phyloP scores from a whole-genome alignment of 1,140 invertebrate genomes.

The Calephelis virginiensis region DNA sequence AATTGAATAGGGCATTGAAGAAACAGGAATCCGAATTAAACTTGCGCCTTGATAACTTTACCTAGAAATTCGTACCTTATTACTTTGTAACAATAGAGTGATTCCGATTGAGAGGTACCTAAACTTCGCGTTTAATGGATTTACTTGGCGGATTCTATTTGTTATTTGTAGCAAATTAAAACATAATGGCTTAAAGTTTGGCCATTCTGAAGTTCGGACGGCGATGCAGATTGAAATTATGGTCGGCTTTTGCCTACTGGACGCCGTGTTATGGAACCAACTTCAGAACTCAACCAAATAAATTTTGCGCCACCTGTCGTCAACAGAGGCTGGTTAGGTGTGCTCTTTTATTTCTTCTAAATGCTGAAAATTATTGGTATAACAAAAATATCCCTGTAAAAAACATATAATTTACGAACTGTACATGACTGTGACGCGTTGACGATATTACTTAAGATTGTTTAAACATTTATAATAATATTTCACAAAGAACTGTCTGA shows the following conservation, averaged over 20 bases:
- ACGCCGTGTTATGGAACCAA: conserved; percentile 9
- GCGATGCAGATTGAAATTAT: conserved; percentile 60
- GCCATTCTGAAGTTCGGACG: conserved; percentile 45
- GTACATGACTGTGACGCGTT: no score
- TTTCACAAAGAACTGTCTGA: no score
- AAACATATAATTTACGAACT: no score
- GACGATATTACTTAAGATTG: no score
- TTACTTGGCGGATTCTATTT: conserved; percentile 48
- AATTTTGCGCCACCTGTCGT: conserved; percentile 10
- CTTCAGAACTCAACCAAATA: conserved; percentile 9
- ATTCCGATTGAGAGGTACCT: conserved; percentile 17
- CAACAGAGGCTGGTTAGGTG: conserved; percentile 2
- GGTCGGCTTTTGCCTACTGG: conserved; percentile 12
- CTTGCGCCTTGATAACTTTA: conserved; percentile 11
- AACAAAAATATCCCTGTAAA: no score
- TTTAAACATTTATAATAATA: no score
- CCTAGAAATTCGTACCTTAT: conserved; percentile 17
- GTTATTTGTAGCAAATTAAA: conserved; percentile 50
- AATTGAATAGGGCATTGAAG: conserved; percentile 18
- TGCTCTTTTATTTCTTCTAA: neutral
- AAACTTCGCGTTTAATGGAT: conserved; percentile 19
- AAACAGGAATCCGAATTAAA: conserved; percentile 16
- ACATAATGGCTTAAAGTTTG: conserved; percentile 60
- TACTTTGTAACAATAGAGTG: conserved; percentile 16
- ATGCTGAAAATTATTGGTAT: no score